Conservation (phyloP, 2,888 invertebrate species). For the Rotaria sp. region DNA sequence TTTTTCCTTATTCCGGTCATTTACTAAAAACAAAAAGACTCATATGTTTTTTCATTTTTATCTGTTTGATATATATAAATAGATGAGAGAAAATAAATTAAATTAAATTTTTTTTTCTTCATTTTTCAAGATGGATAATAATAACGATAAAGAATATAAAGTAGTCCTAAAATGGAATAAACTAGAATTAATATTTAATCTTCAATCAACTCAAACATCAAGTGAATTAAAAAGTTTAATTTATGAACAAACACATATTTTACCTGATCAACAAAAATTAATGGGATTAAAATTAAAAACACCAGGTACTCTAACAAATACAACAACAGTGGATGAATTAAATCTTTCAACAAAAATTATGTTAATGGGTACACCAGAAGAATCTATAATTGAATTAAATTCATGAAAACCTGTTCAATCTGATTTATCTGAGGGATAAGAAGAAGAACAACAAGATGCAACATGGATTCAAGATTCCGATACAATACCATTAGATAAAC, state of each 20-base stretch:
- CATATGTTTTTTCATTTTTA: too few relatives aligned
- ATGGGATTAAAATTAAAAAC: constrained; percentile 78
- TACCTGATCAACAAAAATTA: constrained; percentile 83
- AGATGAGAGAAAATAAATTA: too few relatives aligned
- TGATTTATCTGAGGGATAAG: constrained; percentile 79
- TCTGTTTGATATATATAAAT: too few relatives aligned
- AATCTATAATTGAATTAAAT: constrained; percentile 60
- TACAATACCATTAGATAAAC: constrained; percentile 33
- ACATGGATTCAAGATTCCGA: constrained; percentile 41
- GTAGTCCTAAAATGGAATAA: constrained; percentile 84
- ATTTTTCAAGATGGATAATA: not conserved
- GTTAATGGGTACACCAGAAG: constrained; percentile 92
- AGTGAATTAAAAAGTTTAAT: constrained; percentile 73
- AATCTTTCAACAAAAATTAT: constrained; percentile 81
- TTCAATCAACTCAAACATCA: constrained; percentile 72
- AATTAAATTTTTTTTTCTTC: not conserved
- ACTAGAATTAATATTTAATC: constrained; percentile 73
- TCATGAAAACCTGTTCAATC: constrained; percentile 62
- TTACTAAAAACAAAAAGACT: too few relatives aligned
- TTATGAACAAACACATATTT: constrained; percentile 76
- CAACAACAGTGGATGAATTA: constrained; percentile 56
- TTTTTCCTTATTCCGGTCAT: too few relatives aligned
- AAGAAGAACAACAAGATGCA: constrained; percentile 71
- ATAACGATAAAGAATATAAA: not conserved
- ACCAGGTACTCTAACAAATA: constrained; percentile 29